phyloP scores from a whole-genome alignment of 2,113 vertebrate genomes.

The Stomatorhinus ivindoensis region DNA sequence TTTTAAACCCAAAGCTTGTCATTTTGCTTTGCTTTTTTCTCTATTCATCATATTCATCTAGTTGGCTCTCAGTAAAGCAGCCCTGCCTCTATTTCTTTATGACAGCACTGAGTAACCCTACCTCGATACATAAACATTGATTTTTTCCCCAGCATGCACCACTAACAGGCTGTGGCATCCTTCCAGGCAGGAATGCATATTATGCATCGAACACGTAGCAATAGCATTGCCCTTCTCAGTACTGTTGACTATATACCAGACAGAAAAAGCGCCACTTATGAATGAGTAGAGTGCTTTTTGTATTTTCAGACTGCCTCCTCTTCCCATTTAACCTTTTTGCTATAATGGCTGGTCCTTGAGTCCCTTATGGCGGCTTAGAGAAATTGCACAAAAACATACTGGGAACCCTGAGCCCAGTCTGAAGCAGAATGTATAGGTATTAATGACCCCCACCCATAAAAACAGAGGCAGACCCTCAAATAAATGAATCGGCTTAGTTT shows the following conservation, averaged over 20 bases:
- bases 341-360: not conserved
- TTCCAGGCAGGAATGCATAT: conserved; percentile 10
- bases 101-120: not conserved
- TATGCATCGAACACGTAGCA: conserved; percentile 44
- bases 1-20: not conserved
- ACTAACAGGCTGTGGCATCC: not conserved
- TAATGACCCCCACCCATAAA: not conserved
- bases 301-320: not conserved
- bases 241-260: conserved; percentile 12
- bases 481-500: not conserved
- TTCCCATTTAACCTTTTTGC: not conserved
- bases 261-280: not conserved
- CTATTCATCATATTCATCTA: not conserved
- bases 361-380: not conserved
- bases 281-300: not conserved
- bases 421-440: not conserved
- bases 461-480: not conserved
- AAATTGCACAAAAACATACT: not conserved
- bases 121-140: not conserved
- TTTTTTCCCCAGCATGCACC: not conserved
- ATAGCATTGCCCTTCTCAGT: conserved; percentile 47
- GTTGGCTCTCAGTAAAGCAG: not conserved
- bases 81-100: not conserved
- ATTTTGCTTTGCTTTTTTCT: not conserved
- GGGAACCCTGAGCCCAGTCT: not conserved